Base-by-base conservation (phyloP, 2,888 invertebrate genomes). In the Aleiodes leptofemur region DNA sequence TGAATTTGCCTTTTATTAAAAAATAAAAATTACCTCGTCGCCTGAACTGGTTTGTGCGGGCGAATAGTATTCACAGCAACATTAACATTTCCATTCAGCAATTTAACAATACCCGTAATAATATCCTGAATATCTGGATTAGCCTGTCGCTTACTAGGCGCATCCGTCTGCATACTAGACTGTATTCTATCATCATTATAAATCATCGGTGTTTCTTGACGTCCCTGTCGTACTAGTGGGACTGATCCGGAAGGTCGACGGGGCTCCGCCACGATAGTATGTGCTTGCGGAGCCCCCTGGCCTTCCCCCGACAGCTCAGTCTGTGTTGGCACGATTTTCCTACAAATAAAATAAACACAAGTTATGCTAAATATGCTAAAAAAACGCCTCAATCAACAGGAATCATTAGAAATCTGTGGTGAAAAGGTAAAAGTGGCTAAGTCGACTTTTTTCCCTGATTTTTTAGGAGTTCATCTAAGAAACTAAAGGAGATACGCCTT, bases 121-220 rank as follows among this genome's bases (percentile, higher is more conserved):
- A 97, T 96, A 84, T 97, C 96, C 87, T 97, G 96, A 74, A 97
- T 96, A 85, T 96, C 96, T 53, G 94, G 93, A 87, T 93, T 93
- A 4, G 92, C 92, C 82, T 93, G 93, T 76, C 93, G 81, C 56
- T 83, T 85, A 23, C 77, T 80, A 3, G 77, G 76, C 8, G 80
- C 64, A 4, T 78, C 81, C 0, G 85, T 85, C 69, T 84, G 84
- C 61, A 83, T 73, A 16, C 83, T 81, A 16, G 86, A 84, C 4
- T 84, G 83, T 0, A 86, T 83, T 3, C 85, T 84, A 71, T 86
- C 85, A 3, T 86, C 86, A 80, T 85, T 88, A 89, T 83, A 89
- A 79, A 82, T 89, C 89, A 83, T 86, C 83, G 84, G 81, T 69
- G 73, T 84, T 76, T 86, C 88, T 82, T 85, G 87, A 29, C 89